Percentiles rank a stretch among this genome's conserved stretches.
These are phyloP conservation scores for Ceratotherium simum DNA, from an alignment of 2,113 vertebrate genomes.

Conservation along the genomic window DNA sequence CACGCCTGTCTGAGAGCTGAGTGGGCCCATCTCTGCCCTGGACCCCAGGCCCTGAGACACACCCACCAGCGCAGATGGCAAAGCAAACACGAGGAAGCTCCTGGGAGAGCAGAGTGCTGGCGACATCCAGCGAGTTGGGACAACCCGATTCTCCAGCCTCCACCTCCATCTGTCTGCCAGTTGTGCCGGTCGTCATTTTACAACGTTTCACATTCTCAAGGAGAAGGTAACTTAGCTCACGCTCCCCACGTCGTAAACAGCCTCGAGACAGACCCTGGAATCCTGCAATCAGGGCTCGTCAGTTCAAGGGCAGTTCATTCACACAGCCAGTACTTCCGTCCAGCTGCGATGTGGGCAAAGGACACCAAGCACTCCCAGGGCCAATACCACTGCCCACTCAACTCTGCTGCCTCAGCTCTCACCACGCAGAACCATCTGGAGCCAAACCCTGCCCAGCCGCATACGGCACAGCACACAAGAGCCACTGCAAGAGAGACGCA, in stretches of 20 bases:
- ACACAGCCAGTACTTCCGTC: background rate
- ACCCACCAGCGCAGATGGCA: background rate
- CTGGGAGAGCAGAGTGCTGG: too few relatives aligned
- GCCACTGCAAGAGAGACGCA: background rate
- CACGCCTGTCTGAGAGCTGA: background rate
- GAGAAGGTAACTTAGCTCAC: background rate
- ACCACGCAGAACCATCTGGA: background rate
- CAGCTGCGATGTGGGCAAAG: background rate
- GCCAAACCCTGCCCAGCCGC: background rate
- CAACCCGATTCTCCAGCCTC: too few relatives aligned
- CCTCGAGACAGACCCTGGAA: background rate
- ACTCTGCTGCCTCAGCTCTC: background rate
- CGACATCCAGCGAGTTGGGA: background rate
- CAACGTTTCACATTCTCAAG: background rate
- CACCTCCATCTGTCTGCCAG: background rate
- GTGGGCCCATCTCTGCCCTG: background rate
- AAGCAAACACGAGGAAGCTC: background rate
- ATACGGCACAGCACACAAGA: background rate
- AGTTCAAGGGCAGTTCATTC: background rate
- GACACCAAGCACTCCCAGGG: background rate
- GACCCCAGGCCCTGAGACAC: background rate
- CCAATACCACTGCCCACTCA: background rate
- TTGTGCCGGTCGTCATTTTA: background rate
- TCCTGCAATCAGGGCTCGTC: too few relatives aligned
- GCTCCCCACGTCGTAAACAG: accelerated